Evolutionary conservation across 35 echinoderm and acorn worm genomes (phyloP), one percentile per base, ranked within the genome.

Genomic region (Diadema setosum): DNA sequence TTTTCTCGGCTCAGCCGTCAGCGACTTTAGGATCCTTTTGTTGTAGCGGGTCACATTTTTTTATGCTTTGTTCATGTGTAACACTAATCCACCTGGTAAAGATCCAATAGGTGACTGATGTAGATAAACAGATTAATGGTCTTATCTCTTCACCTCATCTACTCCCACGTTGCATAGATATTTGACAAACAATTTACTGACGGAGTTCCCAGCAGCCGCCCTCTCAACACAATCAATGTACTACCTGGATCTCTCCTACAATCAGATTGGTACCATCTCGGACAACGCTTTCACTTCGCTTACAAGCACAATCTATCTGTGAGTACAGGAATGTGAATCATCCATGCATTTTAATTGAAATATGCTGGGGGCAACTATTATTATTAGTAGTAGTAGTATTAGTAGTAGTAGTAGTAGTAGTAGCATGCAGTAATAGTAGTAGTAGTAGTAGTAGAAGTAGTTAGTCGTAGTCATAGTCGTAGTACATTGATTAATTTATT

Each of bases 181-280:
- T 64, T 21, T 92, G 42, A 33, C 30, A 1, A 80, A 63, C 70
- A 92, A 92, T 70, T 21, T 23, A 17, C 32, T 92, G 24, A 76
- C 83, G 0, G 24, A 42, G 2, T 92, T 87, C 32, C 90, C 90
- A 43, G 90, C 82, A 44, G 76, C 56, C 5, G 90, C 90, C 5
- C 39, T 92, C 5, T 78, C 90, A 42, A 86, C 83, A 36, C 90
- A 92, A 59, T 87, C 86, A 45, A 46, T 92, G 46, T 3, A 86
- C 12, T 52, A 26, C 3, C 49, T 92, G 9, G 20, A 32, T 45
- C 35, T 92, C 8, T 46, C 78, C 12, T 18, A 92, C 18, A 92
- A 92, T 39, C 37, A 57, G 45, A 92, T 92, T 39, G 49, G 64
- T 18, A 81, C 45, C 3, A 80, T 92, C 26, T 49, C 90, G 0